These are phyloP conservation scores for Geotrupes spiniger DNA, from an alignment of 2,888 invertebrate species.

Conservation along the genomic window DNA sequence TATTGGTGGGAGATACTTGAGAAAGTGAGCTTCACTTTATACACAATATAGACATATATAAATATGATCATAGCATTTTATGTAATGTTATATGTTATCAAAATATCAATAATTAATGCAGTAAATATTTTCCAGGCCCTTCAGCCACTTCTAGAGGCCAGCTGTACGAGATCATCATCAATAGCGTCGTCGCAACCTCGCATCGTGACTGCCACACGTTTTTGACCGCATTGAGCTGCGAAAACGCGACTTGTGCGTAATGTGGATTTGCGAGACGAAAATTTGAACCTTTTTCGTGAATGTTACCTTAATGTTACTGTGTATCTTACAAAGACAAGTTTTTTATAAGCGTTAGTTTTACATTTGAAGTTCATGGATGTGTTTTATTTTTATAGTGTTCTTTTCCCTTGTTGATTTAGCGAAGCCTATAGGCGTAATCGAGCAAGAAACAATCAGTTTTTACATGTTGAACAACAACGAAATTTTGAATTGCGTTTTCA, in stretches of 20 bases:
- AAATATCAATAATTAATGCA: too few species aligned
- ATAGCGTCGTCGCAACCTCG: slow-evolving; percentile 45
- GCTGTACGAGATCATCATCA: slow-evolving; percentile 41
- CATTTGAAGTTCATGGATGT: too few species aligned
- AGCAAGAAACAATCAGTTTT: slow-evolving; percentile 7
- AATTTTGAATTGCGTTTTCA: slow-evolving; percentile 9
- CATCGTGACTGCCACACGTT: slow-evolving; percentile 49
- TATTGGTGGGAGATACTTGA: too few species aligned
- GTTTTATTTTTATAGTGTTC: too few species aligned
- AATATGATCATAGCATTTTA: too few species aligned
- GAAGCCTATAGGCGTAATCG: too few species aligned
- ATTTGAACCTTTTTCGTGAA: slow-evolving; percentile 17
- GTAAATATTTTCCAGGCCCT: slow-evolving; percentile 40
- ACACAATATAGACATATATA: too few species aligned
- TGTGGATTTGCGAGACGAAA: neutral
- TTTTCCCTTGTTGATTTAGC: slow-evolving; percentile 12
- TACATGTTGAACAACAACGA: slow-evolving; percentile 16
- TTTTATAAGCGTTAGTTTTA: too few species aligned
- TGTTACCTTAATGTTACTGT: slow-evolving; percentile 20
- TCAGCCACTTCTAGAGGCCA: slow-evolving; percentile 45
- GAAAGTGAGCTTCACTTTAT: too few species aligned
- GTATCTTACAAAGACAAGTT: neutral
- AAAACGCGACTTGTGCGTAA: slow-evolving; percentile 10
- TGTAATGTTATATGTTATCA: too few species aligned
- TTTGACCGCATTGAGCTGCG: slow-evolving; percentile 52